phyloP scores from a whole-genome alignment of 2,113 vertebrate species.

The Illadopsis cleaveri region DNA sequence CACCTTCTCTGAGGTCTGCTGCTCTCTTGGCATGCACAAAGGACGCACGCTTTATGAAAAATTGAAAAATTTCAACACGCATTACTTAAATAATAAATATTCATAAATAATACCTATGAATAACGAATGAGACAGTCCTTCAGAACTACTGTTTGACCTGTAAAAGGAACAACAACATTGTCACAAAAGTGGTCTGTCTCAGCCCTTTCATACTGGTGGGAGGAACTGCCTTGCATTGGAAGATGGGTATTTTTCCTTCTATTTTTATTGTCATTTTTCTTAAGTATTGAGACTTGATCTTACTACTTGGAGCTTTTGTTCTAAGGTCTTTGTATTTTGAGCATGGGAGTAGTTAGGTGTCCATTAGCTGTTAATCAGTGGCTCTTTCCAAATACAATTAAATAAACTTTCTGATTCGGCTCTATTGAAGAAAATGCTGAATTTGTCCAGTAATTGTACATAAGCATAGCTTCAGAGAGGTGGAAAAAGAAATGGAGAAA shows the following conservation, averaged over 20 bases:
- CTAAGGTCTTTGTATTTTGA: background rate
- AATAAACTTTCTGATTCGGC: background rate
- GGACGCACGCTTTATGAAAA: slow-evolving; percentile 60
- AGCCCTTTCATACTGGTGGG: background rate
- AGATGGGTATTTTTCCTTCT: background rate
- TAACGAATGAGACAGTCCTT: slow-evolving; percentile 68
- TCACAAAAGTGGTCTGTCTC: slow-evolving; percentile 16
- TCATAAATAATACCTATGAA: slow-evolving; percentile 72
- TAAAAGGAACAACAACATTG: slow-evolving; percentile 48
- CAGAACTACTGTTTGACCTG: slow-evolving; percentile 66
- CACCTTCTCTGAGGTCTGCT: slow-evolving; percentile 9
- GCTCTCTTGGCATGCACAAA: slow-evolving; percentile 44
- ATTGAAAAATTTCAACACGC: slow-evolving; percentile 68
- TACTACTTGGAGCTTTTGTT: background rate
- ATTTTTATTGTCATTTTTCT: background rate
- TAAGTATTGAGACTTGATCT: background rate
- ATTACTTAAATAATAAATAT: slow-evolving; percentile 73
- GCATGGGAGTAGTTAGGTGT: background rate
- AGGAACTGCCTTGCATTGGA: background rate
- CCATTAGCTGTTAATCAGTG: background rate
- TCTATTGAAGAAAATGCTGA: background rate
- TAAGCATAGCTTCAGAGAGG: background rate
- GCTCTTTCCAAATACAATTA: background rate
- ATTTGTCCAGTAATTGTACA: background rate
- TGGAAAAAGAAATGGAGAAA: background rate